Conservation (phyloP, 2,888 invertebrate genomes). For the Rhynchonema sp. region DNA sequence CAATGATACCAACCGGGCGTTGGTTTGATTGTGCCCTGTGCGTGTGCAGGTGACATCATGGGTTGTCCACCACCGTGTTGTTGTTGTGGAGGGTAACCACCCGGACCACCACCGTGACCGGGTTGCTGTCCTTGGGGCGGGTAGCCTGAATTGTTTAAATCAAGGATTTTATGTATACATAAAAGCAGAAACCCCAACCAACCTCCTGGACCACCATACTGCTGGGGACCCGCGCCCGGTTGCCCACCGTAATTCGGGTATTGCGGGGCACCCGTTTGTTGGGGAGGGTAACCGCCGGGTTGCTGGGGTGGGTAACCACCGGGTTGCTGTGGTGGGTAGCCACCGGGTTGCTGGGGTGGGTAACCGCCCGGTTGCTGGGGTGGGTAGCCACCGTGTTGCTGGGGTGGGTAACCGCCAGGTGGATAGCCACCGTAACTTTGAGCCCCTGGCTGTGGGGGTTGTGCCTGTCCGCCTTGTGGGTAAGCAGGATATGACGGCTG, state of each 20-base stretch:
- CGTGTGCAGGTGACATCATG: background rate
- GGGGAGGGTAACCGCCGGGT: background rate
- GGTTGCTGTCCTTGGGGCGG: too few species aligned
- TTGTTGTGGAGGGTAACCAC: background rate
- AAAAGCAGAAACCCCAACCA: too few species aligned
- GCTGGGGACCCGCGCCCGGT: too few species aligned
- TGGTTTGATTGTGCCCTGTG: background rate
- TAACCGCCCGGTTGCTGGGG: background rate
- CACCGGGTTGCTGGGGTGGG: background rate
- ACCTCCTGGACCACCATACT: background rate
- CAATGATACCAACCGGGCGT: background rate
- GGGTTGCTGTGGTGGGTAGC: conserved; percentile 1
- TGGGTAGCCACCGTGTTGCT: background rate
- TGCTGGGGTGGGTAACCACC: background rate
- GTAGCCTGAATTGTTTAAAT: too few species aligned
- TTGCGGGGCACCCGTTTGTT: background rate
- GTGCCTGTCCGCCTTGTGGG: too few species aligned
- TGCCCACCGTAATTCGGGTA: too few species aligned
- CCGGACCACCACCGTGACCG: background rate
- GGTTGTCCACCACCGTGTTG: background rate
- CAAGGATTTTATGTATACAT: too few species aligned
- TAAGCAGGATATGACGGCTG: too few species aligned
- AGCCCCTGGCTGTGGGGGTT: too few species aligned
- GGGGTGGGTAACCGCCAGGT: background rate
- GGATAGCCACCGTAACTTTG: too few species aligned